phyloP scores from a whole-genome alignment of 2,113 vertebrate genomes.

The Syngnathus scovelli region DNA sequence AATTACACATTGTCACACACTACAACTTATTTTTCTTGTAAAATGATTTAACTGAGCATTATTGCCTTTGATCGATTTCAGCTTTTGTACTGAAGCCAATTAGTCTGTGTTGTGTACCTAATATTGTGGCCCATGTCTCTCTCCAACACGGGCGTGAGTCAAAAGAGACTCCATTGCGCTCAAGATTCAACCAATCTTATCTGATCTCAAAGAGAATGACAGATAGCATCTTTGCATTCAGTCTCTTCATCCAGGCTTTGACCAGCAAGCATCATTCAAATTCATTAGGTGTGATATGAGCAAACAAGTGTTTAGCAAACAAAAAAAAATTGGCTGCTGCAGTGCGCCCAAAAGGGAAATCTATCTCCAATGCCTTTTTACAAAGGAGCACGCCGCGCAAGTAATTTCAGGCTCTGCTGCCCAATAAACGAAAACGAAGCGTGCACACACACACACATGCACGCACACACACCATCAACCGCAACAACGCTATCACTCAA shows the following conservation, averaged over 20 bases:
- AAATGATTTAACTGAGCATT: not conserved
- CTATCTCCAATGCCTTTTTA: slow-evolving; percentile 29
- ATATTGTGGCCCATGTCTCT: not conserved
- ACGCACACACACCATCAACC: slow-evolving; percentile 5
- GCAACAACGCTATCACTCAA: slow-evolving; percentile 40
- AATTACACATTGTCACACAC: not conserved
- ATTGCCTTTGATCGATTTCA: not conserved
- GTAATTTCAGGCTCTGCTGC: slow-evolving; percentile 54
- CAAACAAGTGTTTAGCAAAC: slow-evolving; percentile 26
- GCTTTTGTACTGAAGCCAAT: not conserved
- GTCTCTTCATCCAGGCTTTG: slow-evolving; percentile 9
- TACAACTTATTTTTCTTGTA: not conserved
- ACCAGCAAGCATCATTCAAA: slow-evolving; percentile 11
- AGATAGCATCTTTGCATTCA: slow-evolving; percentile 16
- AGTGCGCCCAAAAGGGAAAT: slow-evolving; percentile 9
- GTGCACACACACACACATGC: not conserved
- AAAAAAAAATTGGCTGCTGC: slow-evolving; percentile 18
- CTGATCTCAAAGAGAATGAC: slow-evolving; percentile 30
- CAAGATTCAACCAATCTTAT: slow-evolving; percentile 19
- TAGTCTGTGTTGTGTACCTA: not conserved
- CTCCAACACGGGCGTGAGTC: not conserved
- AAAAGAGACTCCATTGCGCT: slow-evolving; percentile 9
- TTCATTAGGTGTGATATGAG: slow-evolving; percentile 8
- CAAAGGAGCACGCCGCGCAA: slow-evolving; percentile 18
- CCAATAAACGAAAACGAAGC: slow-evolving; percentile 25